Base-by-base conservation (phyloP, 2,113 vertebrate genomes). In the Tauraco erythrolophus region DNA sequence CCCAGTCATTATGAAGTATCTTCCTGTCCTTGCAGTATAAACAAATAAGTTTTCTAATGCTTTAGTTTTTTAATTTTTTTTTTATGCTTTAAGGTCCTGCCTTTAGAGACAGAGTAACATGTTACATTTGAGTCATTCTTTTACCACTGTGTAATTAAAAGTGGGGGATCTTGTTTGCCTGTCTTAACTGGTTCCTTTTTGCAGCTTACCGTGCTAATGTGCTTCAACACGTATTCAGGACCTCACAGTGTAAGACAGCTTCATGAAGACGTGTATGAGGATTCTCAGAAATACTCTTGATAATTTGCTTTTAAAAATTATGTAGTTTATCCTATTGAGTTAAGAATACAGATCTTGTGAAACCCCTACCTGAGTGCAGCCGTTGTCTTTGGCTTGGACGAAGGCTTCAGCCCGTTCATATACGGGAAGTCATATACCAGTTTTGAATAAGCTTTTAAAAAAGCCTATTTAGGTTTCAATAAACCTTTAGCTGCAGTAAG, bases 161-260 rank as follows among this genome's bases (percentile, higher is more conserved):
- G 88, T 87, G 70, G 61, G 53, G 25, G 23, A 87, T 94, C 91
- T 76, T 86, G 68, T 92, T 77, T 91, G 43, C 66, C 35, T 87
- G 51, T 95, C 27, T 83, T 72, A 66, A 70, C 91, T 81, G 86
- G 60, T 94, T 92, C 76, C 17, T 94, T 96, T 91, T 87, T 13
- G 8, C 92, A 96, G 96, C 53, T 84, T 87, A 14, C 88, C 27
- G 1, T 61, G 61, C 39, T 96, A 21, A 15, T 23, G 22, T 84
- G 16, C 83, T 54, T 58, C 6, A 14, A 0, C 75, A 69, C 27
- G 1, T 71, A 45, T 43, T 75, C 53, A 37, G 48, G 68, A 92
- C n/a, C 48, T 95, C 43, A 35, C 7, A 88, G 43, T 1, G 4
- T 93, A 50, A 92, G 23, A 37, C 3, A 0, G 56, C 71, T 68